Percentiles rank a stretch among this genome's conserved stretches.
These are phyloP conservation scores for Syrrhaptes paradoxus DNA, from an alignment of 2,113 vertebrate genomes.

Conservation along the genomic window DNA sequence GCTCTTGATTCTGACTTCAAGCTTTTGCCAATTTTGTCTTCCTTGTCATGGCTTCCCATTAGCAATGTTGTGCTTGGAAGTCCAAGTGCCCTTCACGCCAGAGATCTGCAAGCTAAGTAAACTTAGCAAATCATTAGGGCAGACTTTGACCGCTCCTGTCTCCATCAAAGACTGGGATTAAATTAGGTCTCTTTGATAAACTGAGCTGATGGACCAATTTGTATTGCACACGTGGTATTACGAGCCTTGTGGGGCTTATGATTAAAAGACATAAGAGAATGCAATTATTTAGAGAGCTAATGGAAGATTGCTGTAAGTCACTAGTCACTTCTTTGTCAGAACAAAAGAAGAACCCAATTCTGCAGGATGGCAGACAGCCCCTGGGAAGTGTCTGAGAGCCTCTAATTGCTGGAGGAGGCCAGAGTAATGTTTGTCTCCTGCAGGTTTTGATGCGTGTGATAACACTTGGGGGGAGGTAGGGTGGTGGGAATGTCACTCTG, in stretches of 20 bases:
- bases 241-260: background rate
- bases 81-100: background rate
- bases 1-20: background rate
- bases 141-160: background rate
- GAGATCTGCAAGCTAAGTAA: conserved; percentile 46
- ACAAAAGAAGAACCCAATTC: background rate
- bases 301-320: background rate
- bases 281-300: conserved; percentile 31
- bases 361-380: background rate
- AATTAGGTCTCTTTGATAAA: conserved; percentile 53
- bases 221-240: background rate
- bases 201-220: conserved; percentile 40
- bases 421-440: background rate
- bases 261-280: conserved; percentile 44
- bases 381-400: background rate
- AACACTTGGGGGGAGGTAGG: background rate
- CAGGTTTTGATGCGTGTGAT: background rate
- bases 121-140: conserved; percentile 42
- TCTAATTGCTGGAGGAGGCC: background rate
- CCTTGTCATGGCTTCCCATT: background rate
- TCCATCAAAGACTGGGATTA: conserved; percentile 40
- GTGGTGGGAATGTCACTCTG: rapidly evolving
- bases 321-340: background rate
- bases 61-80: background rate
- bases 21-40: background rate